Conservation (phyloP, 2,113 vertebrate genomes). For the Ctenodactylus gundi region DNA sequence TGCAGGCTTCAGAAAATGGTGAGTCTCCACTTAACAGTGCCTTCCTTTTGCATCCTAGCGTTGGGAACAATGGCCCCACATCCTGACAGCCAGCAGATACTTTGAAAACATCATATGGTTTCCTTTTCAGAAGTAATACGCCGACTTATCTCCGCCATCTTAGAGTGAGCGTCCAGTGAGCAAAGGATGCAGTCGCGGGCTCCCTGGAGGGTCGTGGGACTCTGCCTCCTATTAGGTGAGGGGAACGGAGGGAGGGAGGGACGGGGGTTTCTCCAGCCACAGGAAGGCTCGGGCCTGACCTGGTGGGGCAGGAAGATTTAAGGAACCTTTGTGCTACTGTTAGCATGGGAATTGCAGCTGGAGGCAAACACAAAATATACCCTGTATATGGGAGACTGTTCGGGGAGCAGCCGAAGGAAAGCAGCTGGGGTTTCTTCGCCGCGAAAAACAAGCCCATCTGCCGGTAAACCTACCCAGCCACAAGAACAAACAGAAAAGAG, state of each 20-base stretch:
- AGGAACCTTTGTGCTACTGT: neutral
- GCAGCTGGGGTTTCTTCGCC: neutral
- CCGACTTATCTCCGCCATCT: slow-evolving; percentile 43
- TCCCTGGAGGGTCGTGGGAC: slow-evolving; percentile 58
- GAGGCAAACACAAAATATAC: neutral
- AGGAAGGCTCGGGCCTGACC: neutral
- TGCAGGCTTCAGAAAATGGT: slow-evolving; percentile 67
- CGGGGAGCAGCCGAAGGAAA: neutral
- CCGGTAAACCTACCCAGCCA: neutral
- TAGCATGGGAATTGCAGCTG: neutral
- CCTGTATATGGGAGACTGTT: neutral
- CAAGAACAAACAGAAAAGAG: neutral
- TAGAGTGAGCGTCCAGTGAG: neutral
- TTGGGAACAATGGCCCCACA: neutral
- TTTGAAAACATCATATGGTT: neutral
- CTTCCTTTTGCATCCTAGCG: neutral
- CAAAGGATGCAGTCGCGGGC: slow-evolving; percentile 33
- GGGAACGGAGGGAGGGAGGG: neutral
- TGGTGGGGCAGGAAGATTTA: neutral
- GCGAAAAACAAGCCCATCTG: neutral
- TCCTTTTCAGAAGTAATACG: slow-evolving; percentile 62
- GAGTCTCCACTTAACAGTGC: slow-evolving; percentile 23
- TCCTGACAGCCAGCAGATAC: neutral
- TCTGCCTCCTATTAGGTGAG: slow-evolving; percentile 68
- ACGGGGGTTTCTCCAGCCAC: neutral